Evolutionary conservation across 2,113 vertebrate species (phyloP).

Genomic region (Leucosticte australis): DNA sequence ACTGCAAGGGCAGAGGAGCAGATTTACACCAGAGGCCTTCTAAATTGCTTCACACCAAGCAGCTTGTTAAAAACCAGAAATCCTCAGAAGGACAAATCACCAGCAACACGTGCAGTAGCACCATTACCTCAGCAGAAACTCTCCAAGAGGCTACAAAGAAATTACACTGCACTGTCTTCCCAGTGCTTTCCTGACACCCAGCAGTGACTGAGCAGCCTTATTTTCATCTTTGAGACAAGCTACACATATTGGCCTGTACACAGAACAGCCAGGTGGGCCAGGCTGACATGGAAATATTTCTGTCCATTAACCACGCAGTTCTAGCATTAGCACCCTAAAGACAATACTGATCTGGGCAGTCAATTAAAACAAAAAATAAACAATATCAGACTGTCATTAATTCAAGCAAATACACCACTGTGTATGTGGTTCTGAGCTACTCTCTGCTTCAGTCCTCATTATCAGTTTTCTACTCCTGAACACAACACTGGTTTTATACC

Average conservation of each 20-base stretch:
- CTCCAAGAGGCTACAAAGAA: not conserved
- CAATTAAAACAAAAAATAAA: not conserved
- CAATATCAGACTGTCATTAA: not conserved
- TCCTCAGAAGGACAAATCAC: not conserved
- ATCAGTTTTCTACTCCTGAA: not conserved
- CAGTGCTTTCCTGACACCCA: not conserved
- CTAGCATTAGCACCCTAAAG: not conserved
- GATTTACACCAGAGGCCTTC: not conserved
- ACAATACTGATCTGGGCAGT: not conserved
- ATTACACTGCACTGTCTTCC: not conserved
- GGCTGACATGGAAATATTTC: not conserved
- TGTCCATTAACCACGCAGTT: not conserved
- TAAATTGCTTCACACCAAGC: not conserved
- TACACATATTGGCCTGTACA: not conserved
- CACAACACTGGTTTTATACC: not conserved
- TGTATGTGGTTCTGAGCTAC: accelerated
- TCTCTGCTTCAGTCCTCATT: not conserved
- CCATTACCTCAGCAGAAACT: not conserved
- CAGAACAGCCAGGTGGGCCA: not conserved
- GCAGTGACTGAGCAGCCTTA: not conserved
- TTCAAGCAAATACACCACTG: not conserved
- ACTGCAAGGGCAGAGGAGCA: accelerated
- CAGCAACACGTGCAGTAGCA: accelerated
- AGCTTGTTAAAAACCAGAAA: not conserved
- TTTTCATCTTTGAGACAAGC: not conserved